Conservation (phyloP, 92 coral and sea anemone species). For the Anthopleura xanthogrammica region DNA sequence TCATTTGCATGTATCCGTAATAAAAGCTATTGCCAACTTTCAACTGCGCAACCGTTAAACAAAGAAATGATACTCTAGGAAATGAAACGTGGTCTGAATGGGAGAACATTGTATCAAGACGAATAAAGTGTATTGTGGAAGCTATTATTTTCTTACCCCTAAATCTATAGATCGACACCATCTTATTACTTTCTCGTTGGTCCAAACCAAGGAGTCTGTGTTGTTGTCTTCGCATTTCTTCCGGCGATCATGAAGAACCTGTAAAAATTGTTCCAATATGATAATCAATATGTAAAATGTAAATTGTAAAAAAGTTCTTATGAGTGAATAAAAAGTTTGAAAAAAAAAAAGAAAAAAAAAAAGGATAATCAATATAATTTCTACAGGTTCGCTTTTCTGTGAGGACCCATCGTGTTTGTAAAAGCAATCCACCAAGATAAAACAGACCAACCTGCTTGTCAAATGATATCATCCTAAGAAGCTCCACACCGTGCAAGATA, state of each 20-base stretch:
- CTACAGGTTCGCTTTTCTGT: too few relatives aligned
- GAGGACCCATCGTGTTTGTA: too few relatives aligned
- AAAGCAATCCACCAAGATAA: too few relatives aligned
- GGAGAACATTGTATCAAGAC: too few relatives aligned
- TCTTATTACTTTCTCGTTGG: slow-evolving; percentile 81
- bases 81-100: too few relatives aligned
- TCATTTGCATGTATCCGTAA: too few relatives aligned
- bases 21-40: too few relatives aligned
- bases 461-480: slow-evolving; percentile 56
- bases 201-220: slow-evolving; percentile 91
- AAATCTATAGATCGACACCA: slow-evolving; percentile 95
- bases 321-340: background rate
- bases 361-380: too few relatives aligned
- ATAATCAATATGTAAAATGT: background rate
- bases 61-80: too few relatives aligned
- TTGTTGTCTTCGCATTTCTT: slow-evolving; percentile 66
- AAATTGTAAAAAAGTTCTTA: background rate
- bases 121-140: background rate
- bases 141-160: slow-evolving; percentile 51
- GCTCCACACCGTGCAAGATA: slow-evolving; percentile 31
- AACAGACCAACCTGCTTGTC: slow-evolving; percentile 68
- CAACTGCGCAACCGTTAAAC: too few relatives aligned
- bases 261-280: background rate
- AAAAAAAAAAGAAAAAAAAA: too few relatives aligned
- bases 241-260: slow-evolving; percentile 77